phyloP scores from a whole-genome alignment of 2,113 vertebrate genomes.

The Prunella himalayana region DNA sequence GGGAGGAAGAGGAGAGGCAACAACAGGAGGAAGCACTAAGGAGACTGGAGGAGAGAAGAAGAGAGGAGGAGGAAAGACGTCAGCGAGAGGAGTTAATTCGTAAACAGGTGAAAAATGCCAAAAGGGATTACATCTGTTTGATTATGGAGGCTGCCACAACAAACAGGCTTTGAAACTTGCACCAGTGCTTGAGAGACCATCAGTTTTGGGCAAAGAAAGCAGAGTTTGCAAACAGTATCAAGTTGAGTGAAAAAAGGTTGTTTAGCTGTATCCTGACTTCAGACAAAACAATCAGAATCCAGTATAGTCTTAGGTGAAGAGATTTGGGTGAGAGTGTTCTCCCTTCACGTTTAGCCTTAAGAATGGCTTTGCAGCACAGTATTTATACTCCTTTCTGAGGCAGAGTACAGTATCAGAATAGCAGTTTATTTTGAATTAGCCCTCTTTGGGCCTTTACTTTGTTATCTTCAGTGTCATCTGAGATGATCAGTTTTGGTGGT shows the following conservation, averaged over 20 bases:
- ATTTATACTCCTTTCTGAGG: background rate
- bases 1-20: conserved; percentile 90
- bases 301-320: background rate
- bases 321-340: background rate
- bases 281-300: background rate
- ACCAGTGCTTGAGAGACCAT: accelerated
- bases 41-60: conserved; percentile 85
- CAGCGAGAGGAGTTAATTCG: conserved; percentile 89
- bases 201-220: background rate
- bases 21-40: conserved; percentile 90
- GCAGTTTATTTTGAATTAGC: background rate
- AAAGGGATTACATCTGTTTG: background rate
- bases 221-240: background rate
- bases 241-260: background rate
- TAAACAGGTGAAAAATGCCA: conserved; percentile 81
- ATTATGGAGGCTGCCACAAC: background rate
- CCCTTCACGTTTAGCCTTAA: background rate
- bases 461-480: background rate
- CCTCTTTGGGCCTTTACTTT: background rate
- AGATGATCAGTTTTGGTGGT: background rate
- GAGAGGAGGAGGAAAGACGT: conserved; percentile 90
- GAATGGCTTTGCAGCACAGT: background rate
- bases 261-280: background rate
- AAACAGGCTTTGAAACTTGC: background rate
- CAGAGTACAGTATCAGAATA: background rate